A percentile compares a stretch with the other conserved stretches of the same genome.
Evolutionary conservation across 2,797 vertebrate genomes (phyloP).

Genomic region (Liasis olivaceus): DNA sequence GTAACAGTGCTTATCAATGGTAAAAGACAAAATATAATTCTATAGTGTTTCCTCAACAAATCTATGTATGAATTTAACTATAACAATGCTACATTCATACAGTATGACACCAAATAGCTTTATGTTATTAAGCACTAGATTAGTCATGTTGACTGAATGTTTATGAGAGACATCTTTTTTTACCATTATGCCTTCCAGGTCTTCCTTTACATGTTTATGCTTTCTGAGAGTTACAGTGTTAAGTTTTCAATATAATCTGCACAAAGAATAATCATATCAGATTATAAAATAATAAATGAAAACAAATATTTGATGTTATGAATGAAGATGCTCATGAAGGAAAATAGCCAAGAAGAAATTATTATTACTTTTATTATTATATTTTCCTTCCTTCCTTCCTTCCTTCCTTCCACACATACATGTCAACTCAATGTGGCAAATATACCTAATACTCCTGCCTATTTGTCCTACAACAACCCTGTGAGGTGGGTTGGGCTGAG

Average conservation of each 20-base stretch:
- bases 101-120: background rate
- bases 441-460: too few relatives aligned
- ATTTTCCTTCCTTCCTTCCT: too few relatives aligned
- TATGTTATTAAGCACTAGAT: background rate
- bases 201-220: slow-evolving; percentile 16
- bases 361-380: too few relatives aligned
- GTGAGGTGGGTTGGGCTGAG: background rate
- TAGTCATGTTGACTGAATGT: background rate
- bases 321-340: background rate
- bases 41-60: slow-evolving; percentile 11
- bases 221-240: slow-evolving; percentile 9
- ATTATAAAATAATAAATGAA: background rate
- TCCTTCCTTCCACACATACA: too few relatives aligned
- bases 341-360: background rate
- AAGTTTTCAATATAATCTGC: slow-evolving; percentile 40
- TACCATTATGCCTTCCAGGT: background rate
- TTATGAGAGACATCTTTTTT: background rate
- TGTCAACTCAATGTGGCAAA: too few relatives aligned
- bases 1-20: slow-evolving; percentile 5
- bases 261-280: background rate
- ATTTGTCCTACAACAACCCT: too few relatives aligned
- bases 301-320: background rate
- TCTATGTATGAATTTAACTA: slow-evolving; percentile 33
- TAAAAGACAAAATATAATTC: background rate
- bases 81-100: background rate